These are phyloP conservation scores for Catharus fuscescens DNA, from an alignment of 2,113 vertebrate genomes.

Conservation along the genomic window DNA sequence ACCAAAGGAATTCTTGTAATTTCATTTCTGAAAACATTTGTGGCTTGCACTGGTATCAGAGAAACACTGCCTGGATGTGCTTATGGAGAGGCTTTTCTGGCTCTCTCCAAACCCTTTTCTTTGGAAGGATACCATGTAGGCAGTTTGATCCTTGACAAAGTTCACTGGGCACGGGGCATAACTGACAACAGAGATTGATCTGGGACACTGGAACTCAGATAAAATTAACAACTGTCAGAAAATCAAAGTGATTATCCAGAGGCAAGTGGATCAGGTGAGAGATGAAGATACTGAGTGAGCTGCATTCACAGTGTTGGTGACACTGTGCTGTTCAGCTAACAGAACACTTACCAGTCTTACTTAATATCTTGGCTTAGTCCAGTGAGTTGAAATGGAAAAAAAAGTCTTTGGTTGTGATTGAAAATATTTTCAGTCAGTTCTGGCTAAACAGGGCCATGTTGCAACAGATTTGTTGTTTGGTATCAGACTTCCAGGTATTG, in stretches of 20 bases:
- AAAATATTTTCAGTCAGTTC: neutral
- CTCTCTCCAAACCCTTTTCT: neutral
- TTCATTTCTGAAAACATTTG: neutral
- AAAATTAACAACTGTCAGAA: neutral
- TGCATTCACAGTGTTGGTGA: neutral
- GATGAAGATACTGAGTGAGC: neutral
- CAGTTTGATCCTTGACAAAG: neutral
- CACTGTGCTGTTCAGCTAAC: neutral
- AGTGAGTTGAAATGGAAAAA: neutral
- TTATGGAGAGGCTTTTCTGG: neutral
- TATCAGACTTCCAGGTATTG: neutral
- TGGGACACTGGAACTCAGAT: neutral
- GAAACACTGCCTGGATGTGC: neutral
- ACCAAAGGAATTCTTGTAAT: neutral
- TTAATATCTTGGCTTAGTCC: neutral
- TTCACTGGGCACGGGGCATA: neutral
- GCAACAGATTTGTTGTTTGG: neutral
- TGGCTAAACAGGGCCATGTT: neutral
- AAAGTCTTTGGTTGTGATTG: neutral
- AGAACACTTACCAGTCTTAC: neutral
- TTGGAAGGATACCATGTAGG: neutral
- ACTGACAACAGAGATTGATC: neutral
- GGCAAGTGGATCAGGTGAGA: neutral
- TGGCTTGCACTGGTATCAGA: neutral
- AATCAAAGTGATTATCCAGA: neutral